Evolutionary conservation across 1,140 invertebrate genomes (phyloP), one percentile per base, ranked within the genome.

Genomic region (Leptinotarsa defecta): DNA sequence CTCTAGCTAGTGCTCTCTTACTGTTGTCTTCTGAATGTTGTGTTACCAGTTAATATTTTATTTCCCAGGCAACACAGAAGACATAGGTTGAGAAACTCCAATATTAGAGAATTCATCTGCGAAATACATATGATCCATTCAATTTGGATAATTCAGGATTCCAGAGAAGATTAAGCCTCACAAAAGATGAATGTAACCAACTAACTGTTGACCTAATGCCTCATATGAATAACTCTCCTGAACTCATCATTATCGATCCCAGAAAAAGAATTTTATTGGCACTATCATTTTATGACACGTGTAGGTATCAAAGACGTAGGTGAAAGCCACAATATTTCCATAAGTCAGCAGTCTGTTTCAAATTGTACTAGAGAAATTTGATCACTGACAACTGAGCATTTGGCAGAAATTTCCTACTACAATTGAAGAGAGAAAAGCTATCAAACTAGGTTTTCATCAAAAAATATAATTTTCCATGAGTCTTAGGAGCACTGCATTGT

Each of bases 41-140:
- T 27, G 63, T 65, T 65, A 65, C 63, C 63, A 13, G 63, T 20
- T 13, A 22, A 65, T 65, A 65, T 65, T 65, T 65, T 65, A 65
- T 17, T 20, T 1, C 2, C 19, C 13, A 65, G 63, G 13, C 13
- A 20, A 20, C 13, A 22, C 63, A 65, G 19, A 27, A 27, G 63
- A 64, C 11, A 20, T 3, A 3, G 24, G 13, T 19, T 64, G 19
- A 64, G 20, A 27, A 27, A 27, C 24, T 65, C 8, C 19, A 19
- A 27, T 27, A 27, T 6, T 27, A 27, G 27, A 0, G 1, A 34
- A 34, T 34, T 34, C 13, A 65, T 22, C 20, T 22, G 20, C 20
- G 20, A 22, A 22, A 20, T 22, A 22, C 15, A 0, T 4, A 22
- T 24, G 24, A 65, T 65, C 63, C 2, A 65, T 27, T 65, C 20